These are phyloP conservation scores for Meghimatium bilineatum DNA, from an alignment of 2,888 invertebrate genomes.

Conservation along the genomic window DNA sequence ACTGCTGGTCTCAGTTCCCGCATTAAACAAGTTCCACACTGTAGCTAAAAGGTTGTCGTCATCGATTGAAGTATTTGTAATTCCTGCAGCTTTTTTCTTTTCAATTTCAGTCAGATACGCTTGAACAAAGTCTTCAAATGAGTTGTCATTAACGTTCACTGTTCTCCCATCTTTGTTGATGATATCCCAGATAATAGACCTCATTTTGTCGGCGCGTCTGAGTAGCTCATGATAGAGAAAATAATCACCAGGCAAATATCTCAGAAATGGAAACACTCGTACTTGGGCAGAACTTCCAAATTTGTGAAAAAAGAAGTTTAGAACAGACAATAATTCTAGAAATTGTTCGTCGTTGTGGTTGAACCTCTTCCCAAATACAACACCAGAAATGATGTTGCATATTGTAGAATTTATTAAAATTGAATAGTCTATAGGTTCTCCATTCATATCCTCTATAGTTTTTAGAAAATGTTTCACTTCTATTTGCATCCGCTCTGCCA, in stretches of 20 bases:
- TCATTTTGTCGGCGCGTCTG: background rate
- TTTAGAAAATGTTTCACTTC: conserved; percentile 30
- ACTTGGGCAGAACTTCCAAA: background rate
- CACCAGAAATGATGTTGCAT: conserved; percentile 22
- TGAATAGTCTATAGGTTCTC: conserved; percentile 12
- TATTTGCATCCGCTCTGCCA: conserved; percentile 29
- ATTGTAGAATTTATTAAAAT: background rate
- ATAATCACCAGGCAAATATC: conserved; percentile 33
- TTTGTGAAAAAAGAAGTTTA: background rate
- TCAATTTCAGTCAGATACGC: conserved; percentile 35
- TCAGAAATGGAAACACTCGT: conserved; percentile 19
- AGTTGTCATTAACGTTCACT: conserved; percentile 16
- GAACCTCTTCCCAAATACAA: conserved; percentile 41
- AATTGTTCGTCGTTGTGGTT: conserved; percentile 28
- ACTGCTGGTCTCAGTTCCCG: conserved; percentile 83
- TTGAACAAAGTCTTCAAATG: conserved; percentile 16
- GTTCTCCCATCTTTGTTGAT: background rate
- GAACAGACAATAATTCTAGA: background rate
- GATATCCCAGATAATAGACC: background rate
- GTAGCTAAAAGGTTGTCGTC: conserved; percentile 32
- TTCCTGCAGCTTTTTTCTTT: conserved; percentile 14
- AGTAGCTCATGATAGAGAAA: conserved; percentile 4
- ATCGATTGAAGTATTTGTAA: background rate
- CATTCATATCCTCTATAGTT: background rate
- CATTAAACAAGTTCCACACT: conserved; percentile 49